These are phyloP conservation scores for Spialia ferax DNA, from an alignment of 2,888 invertebrate genomes.

Conservation along the genomic window DNA sequence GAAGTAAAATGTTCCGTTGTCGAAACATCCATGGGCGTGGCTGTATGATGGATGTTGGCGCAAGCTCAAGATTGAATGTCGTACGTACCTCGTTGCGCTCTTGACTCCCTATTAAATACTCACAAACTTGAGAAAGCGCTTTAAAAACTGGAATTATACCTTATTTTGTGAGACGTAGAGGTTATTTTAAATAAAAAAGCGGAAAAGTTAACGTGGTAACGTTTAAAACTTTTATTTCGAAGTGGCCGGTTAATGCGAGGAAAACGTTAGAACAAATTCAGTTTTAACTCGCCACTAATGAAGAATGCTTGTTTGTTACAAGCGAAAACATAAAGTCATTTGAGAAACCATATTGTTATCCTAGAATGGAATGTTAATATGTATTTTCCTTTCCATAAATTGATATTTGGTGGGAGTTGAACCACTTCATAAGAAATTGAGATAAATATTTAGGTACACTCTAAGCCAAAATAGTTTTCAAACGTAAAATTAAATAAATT, in stretches of 20 bases:
- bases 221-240: conserved; percentile 47
- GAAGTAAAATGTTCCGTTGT: conserved; percentile 57
- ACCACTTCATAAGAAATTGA: not conserved
- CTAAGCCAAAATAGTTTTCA: too few relatives aligned
- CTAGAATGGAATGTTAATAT: not conserved
- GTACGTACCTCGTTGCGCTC: conserved; percentile 47
- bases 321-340: conserved; percentile 18
- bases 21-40: conserved; percentile 69
- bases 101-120: conserved; percentile 49
- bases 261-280: conserved; percentile 47
- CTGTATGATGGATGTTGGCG: conserved; percentile 73
- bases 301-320: conserved; percentile 40
- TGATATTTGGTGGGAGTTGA: not conserved
- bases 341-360: conserved; percentile 18
- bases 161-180: conserved; percentile 29
- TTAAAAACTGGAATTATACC: conserved; percentile 31
- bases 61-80: conserved; percentile 63
- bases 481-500: too few relatives aligned
- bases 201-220: conserved; percentile 34
- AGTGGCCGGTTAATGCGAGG: conserved; percentile 45
- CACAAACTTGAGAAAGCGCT: conserved; percentile 39
- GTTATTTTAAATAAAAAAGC: not conserved
- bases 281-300: conserved; percentile 49
- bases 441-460: not conserved
- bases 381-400: not conserved